phyloP scores from a whole-genome alignment of 2,888 invertebrate species.

The Rugalucina vietnamica region DNA sequence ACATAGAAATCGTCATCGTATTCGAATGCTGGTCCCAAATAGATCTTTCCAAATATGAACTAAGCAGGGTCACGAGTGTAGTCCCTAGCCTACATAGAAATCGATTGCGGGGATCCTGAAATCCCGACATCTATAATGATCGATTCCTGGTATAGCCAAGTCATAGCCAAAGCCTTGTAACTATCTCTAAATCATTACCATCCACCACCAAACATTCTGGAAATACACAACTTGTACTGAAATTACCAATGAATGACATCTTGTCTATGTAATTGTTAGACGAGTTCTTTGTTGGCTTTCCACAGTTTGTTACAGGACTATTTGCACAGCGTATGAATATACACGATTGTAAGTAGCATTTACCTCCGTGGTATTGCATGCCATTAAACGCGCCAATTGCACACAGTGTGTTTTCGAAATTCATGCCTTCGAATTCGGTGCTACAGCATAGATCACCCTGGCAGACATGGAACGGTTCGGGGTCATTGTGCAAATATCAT shows the following conservation, averaged over 20 bases:
- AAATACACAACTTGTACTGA: slow-evolving; percentile 36
- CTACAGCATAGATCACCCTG: slow-evolving; percentile 47
- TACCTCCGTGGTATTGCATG: slow-evolving; percentile 26
- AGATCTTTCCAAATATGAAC: too few relatives aligned
- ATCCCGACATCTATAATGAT: slow-evolving; percentile 54
- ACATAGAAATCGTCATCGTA: too few relatives aligned
- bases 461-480: slow-evolving; percentile 34
- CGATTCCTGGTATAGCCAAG: slow-evolving; percentile 43
- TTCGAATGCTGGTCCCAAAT: too few relatives aligned
- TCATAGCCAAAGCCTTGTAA: too few relatives aligned
- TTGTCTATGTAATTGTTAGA: slow-evolving; percentile 44
- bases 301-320: slow-evolving; percentile 40
- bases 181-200: slow-evolving; percentile 16
- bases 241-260: slow-evolving; percentile 57
- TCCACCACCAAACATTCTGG: slow-evolving; percentile 47
- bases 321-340: slow-evolving; percentile 50
- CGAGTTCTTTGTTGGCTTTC: slow-evolving; percentile 27
- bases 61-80: slow-evolving; percentile 32
- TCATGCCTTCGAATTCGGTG: slow-evolving; percentile 29
- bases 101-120: slow-evolving; percentile 37
- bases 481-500: slow-evolving; percentile 34
- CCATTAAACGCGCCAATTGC: slow-evolving; percentile 57
- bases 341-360: slow-evolving; percentile 48
- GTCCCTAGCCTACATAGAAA: slow-evolving; percentile 46
- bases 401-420: slow-evolving; percentile 19